Evolutionary conservation across 2,888 invertebrate species (phyloP).

Genomic region (Andrena chrysosceles): DNA sequence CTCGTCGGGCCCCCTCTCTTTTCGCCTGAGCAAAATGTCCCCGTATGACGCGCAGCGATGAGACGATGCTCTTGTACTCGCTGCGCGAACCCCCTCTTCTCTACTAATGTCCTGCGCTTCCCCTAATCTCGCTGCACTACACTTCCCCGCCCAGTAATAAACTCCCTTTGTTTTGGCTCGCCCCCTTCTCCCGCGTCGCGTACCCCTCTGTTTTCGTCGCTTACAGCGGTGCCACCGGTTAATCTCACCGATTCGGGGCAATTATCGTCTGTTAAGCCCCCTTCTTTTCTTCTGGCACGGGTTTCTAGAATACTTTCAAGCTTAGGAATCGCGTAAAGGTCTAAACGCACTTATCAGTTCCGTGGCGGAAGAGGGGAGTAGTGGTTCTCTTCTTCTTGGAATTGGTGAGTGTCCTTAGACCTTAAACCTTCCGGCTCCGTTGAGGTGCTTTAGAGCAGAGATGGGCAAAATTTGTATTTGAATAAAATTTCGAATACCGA

Average conservation of each 20-base stretch:
- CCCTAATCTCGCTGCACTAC: constrained; percentile 40
- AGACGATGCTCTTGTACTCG: constrained; percentile 56
- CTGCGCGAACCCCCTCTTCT: constrained; percentile 25
- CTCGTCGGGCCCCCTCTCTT: constrained; percentile 40
- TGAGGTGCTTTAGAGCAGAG: too few species aligned
- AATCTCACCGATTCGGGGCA: constrained; percentile 27
- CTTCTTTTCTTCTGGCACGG: not conserved
- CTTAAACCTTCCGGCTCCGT: too few species aligned
- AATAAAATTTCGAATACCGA: too few species aligned
- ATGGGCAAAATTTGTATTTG: too few species aligned
- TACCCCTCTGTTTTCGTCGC: constrained; percentile 21
- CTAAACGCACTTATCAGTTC: too few species aligned
- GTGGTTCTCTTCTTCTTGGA: too few species aligned
- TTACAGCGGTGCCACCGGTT: constrained; percentile 23
- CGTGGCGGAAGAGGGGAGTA: too few species aligned
- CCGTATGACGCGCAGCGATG: constrained; percentile 51
- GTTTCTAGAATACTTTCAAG: not conserved
- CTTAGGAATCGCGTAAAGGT: not conserved
- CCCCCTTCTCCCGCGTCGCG: constrained; percentile 41
- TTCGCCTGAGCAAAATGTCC: constrained; percentile 57
- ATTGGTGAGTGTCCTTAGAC: too few species aligned
- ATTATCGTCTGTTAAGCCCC: constrained; percentile 36
- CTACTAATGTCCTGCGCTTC: constrained; percentile 44
- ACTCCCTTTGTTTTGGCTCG: constrained; percentile 78
- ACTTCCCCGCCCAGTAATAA: constrained; percentile 73